These are phyloP conservation scores for Thelaira solivaga DNA, from an alignment of 2,888 invertebrate species.

Conservation along the genomic window DNA sequence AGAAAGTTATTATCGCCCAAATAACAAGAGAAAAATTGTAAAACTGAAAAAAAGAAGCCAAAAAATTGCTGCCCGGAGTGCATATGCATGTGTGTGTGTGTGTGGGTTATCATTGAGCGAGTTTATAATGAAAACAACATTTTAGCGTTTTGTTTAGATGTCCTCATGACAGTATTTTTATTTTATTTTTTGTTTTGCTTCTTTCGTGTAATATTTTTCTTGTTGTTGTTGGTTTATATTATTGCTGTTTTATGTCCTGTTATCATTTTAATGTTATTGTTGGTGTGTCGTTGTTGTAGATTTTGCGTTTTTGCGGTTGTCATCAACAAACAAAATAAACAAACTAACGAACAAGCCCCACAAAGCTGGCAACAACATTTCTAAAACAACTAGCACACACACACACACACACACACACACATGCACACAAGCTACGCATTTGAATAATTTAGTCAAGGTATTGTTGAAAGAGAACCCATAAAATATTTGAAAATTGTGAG, in stretches of 20 bases:
- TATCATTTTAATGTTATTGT: slow-evolving; percentile 42
- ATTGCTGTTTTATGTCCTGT: slow-evolving; percentile 46
- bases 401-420: not conserved
- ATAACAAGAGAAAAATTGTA: not conserved
- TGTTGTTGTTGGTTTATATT: slow-evolving; percentile 6
- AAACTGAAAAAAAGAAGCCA: too few species aligned
- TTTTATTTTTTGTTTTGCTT: slow-evolving; percentile 24
- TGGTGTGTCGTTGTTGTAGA: slow-evolving; percentile 40
- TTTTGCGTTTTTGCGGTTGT: slow-evolving; percentile 55
- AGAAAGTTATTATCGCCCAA: slow-evolving; percentile 55
- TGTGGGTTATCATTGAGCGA: slow-evolving; percentile 14
- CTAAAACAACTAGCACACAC: not conserved
- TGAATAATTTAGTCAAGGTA: not conserved
- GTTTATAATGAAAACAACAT: slow-evolving; percentile 35
- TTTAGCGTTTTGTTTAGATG: slow-evolving; percentile 16
- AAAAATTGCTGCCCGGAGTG: too few species aligned
- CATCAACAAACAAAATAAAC: slow-evolving; percentile 42
- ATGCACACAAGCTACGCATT: not conserved
- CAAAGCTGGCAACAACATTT: slow-evolving; percentile 1
- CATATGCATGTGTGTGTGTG: too few species aligned
- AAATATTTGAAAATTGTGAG: too few species aligned
- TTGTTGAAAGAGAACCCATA: not conserved
- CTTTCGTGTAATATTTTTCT: not conserved
- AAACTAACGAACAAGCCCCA: slow-evolving; percentile 5
- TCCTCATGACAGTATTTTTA: slow-evolving; percentile 7